Evolutionary conservation across 2,888 invertebrate species (phyloP).

Genomic region (Diplolepis rosae): DNA sequence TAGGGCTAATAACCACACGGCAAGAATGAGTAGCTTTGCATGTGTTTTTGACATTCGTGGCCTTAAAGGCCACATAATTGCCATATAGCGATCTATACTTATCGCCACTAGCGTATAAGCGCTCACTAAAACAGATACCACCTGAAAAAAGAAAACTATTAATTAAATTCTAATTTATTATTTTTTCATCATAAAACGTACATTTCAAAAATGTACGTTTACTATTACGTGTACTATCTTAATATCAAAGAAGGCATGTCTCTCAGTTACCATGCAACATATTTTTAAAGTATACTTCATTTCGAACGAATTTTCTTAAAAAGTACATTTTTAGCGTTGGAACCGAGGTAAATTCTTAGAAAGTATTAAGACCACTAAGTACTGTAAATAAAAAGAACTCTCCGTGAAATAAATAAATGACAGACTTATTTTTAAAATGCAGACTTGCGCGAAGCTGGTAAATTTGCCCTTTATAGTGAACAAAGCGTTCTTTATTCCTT

Average conservation of each 20-base stretch:
- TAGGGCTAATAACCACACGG: conserved; percentile 85
- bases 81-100: conserved; percentile 91
- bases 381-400: neutral
- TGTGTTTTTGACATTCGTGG: conserved; percentile 85
- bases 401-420: conserved; percentile 3
- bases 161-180: neutral
- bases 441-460: neutral
- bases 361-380: neutral
- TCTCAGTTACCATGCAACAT: no score
- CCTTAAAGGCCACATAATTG: conserved; percentile 90
- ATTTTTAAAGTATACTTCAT: neutral
- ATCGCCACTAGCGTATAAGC: conserved; percentile 94
- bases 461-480: neutral
- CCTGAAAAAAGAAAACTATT: conserved; percentile 66
- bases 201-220: no score
- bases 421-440: neutral
- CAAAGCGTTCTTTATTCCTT: neutral
- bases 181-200: neutral
- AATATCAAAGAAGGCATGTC: no score
- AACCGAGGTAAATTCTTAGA: neutral
- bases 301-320: neutral
- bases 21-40: conserved; percentile 81
- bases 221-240: no score
- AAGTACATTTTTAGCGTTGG: neutral
- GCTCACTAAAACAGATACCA: conserved; percentile 87